Conservation (phyloP, 2,888 invertebrate genomes). For the Callimorpha dominula region DNA sequence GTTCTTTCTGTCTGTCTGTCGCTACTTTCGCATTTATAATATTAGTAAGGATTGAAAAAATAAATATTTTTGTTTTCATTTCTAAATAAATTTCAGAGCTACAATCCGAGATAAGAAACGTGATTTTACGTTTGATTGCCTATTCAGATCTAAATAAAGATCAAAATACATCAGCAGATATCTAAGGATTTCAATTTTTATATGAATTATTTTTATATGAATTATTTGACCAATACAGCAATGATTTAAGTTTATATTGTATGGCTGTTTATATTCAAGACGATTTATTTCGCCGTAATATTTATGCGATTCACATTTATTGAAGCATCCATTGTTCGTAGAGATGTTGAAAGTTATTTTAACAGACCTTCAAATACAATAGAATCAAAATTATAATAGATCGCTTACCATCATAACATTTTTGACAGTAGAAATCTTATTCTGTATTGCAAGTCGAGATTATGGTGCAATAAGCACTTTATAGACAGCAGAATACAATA, state of each 20-base stretch:
- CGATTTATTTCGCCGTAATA: slow-evolving; percentile 8
- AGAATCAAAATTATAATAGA: slow-evolving; percentile 15
- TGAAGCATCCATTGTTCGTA: slow-evolving; percentile 13
- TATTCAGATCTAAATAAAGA: background rate
- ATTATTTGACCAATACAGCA: background rate
- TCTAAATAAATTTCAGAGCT: background rate
- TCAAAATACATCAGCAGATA: background rate
- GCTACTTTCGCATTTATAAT: too few relatives aligned
- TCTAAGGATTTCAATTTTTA: background rate
- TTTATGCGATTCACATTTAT: slow-evolving; percentile 16
- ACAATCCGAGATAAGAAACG: background rate
- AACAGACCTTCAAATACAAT: slow-evolving; percentile 14
- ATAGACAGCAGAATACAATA: too few relatives aligned
- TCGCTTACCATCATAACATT: slow-evolving; percentile 10
- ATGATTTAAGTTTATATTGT: background rate
- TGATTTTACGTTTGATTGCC: background rate
- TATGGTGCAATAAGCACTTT: background rate
- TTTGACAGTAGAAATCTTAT: slow-evolving; percentile 1
- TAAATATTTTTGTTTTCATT: too few relatives aligned
- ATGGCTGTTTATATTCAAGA: slow-evolving; percentile 5
- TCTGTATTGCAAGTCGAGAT: background rate
- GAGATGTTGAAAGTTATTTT: slow-evolving; percentile 20
- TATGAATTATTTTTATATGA: background rate
- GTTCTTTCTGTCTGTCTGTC: too few relatives aligned
- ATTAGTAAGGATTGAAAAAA: too few relatives aligned